These are phyloP conservation scores for Neodon shergylaensis DNA, from an alignment of 2,113 vertebrate genomes.

Conservation along the genomic window DNA sequence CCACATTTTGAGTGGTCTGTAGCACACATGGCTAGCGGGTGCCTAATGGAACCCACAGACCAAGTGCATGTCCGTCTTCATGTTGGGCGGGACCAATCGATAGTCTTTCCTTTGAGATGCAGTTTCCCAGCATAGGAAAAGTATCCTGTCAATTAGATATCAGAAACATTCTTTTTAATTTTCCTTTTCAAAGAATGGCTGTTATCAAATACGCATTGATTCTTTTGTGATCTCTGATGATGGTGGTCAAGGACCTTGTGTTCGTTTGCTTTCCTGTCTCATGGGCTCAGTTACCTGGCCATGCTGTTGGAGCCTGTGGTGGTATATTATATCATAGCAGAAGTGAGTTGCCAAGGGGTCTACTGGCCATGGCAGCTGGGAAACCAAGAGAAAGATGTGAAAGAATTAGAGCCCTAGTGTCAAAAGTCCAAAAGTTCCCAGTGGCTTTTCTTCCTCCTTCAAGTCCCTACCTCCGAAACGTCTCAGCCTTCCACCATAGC, in stretches of 20 bases:
- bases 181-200: background rate
- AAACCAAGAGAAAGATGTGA: background rate
- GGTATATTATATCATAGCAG: background rate
- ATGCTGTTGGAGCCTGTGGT: background rate
- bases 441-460: background rate
- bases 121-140: background rate
- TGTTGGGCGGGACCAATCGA: background rate
- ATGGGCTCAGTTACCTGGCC: background rate
- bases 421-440: background rate
- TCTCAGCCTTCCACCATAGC: background rate
- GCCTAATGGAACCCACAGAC: background rate
- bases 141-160: background rate
- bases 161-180: background rate
- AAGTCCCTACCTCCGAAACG: background rate
- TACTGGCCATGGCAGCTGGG: background rate
- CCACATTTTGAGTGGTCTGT: background rate
- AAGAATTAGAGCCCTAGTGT: too few species aligned
- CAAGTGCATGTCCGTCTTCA: background rate
- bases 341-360: fast-evolving
- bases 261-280: background rate
- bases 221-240: background rate
- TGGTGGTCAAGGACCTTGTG: background rate
- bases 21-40: background rate
- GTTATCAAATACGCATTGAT: background rate
- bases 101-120: background rate